Base-by-base conservation (phyloP, 2,888 invertebrate species). In the Drosophila monieri region DNA sequence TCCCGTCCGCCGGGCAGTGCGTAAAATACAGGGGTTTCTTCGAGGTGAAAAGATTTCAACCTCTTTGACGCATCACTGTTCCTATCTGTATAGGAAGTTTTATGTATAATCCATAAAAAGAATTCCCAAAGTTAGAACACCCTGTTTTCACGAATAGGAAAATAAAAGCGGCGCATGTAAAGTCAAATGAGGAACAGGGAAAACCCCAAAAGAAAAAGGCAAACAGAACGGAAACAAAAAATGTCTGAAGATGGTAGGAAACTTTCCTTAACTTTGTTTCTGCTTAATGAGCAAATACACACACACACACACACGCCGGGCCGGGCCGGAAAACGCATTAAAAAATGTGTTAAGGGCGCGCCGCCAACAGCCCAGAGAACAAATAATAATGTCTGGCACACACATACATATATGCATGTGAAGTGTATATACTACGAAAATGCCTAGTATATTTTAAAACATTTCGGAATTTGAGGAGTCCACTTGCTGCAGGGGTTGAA, bases 241-340 rank as follows among this genome's bases (percentile, higher is more conserved):
- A 80, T 71, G 79, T 88, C 88, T 81, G 80, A 88, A 85, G 87
- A 81, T 80, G 81, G 69, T 77, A 75, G 84, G 77, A 88, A 85
- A 83, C 74, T 80, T 86, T 80, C 74, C 81, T 72, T 72, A 88
- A 88, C 85, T 89, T 89, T 86, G 87, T 87, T 89, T 89, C 89
- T 88, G 88, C 89, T 85, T 89, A 88, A 88, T 88, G 89, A 88
- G 88, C 88, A 89, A 89, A 88, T 85, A 88, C 74, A 76, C 71
- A 77, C 61, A 74, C 65, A 64, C 53, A 72, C 57, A 53, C 60
- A 59, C 60, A 58, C 57, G 18, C 18, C 18, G 18, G 18, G 18
- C 18, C 18, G 18, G 9, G n/a, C 15, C 35, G 9, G 39, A 23
- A 44, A 47, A 47, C 27, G 60, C 61, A 60, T 61, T 47, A 41